Evolutionary conservation across 2,888 invertebrate species (phyloP).

Genomic region (Physocephala rufipes): DNA sequence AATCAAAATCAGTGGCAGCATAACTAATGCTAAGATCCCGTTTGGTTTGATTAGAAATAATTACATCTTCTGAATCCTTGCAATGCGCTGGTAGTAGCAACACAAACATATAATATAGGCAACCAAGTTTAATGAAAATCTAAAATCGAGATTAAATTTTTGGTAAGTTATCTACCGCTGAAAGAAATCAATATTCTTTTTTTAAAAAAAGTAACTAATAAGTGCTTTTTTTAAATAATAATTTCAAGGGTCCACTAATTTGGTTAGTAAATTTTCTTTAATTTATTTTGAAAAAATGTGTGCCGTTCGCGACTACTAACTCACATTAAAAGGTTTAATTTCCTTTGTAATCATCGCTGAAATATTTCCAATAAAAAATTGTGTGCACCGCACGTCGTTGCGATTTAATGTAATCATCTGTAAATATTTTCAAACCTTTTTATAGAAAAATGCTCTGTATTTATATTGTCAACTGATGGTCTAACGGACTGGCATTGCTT

Average conservation of each 20-base stretch:
- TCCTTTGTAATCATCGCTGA: conserved; percentile 16
- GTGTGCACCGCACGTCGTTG: conserved; percentile 36
- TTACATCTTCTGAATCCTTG: not conserved
- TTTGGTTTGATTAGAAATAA: conserved; percentile 52
- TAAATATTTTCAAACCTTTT: conserved; percentile 51
- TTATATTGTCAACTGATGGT: too few relatives aligned
- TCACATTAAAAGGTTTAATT: conserved; percentile 53
- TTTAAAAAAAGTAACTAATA: too few relatives aligned
- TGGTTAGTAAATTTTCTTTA: not conserved
- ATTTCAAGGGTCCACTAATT: not conserved
- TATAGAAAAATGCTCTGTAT: conserved; percentile 45
- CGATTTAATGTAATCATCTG: conserved; percentile 49
- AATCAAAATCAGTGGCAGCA: conserved; percentile 64
- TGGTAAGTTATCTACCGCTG: conserved; percentile 16
- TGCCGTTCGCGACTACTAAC: conserved; percentile 38
- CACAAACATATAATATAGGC: conserved; percentile 18
- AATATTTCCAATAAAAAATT: too few relatives aligned
- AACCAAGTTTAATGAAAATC: conserved; percentile 15
- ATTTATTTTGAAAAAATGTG: not conserved
- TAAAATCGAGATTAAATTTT: not conserved
- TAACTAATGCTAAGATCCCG: conserved; percentile 64
- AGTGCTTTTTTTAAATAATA: too few relatives aligned
- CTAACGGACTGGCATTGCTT: not conserved
- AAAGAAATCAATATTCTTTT: too few relatives aligned
- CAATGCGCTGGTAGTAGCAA: conserved; percentile 9